Evolutionary conservation across 23 tunicate species (phyloP).

Genomic region (Corella eumyota): DNA sequence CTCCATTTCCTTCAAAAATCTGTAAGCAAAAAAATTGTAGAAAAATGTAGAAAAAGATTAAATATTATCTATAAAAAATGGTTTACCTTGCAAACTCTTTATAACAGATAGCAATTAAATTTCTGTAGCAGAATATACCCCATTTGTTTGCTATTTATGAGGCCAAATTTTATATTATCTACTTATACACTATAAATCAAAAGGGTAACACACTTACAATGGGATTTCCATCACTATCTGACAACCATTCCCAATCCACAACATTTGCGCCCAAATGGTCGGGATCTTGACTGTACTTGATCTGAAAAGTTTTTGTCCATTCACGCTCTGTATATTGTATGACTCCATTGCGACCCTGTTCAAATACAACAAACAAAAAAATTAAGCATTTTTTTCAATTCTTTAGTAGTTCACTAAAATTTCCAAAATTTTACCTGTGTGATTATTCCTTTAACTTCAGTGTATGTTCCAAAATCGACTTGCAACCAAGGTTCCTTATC

Average conservation of each 20-base stretch:
- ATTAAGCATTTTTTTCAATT: not conserved
- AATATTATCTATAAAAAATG: too few species aligned
- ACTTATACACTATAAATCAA: too few species aligned
- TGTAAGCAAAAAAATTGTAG: not conserved
- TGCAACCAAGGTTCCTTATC: slow-evolving; percentile 65
- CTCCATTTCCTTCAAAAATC: slow-evolving; percentile 76
- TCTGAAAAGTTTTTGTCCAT: slow-evolving; percentile 65
- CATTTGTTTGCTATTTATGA: too few species aligned
- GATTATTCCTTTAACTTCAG: slow-evolving; percentile 73
- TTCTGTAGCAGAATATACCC: too few species aligned
- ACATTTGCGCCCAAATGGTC: slow-evolving; percentile 21
- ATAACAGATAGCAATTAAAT: too few species aligned
- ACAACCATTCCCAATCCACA: slow-evolving; percentile 68
- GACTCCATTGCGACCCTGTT: slow-evolving; percentile 70
- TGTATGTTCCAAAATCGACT: slow-evolving; percentile 60
- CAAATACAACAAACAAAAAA: not conserved
- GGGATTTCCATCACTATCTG: slow-evolving; percentile 41
- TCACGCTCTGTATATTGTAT: slow-evolving; percentile 50
- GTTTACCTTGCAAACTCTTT: too few species aligned
- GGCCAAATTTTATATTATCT: too few species aligned
- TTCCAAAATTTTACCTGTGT: slow-evolving; percentile 45
- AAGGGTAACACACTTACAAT: slow-evolving; percentile 48
- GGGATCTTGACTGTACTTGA: slow-evolving; percentile 69
- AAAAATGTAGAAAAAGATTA: too few species aligned
- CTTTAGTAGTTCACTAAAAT: not conserved